Conservation (phyloP, 2,113 vertebrate genomes). For the Calidris pygmaea region DNA sequence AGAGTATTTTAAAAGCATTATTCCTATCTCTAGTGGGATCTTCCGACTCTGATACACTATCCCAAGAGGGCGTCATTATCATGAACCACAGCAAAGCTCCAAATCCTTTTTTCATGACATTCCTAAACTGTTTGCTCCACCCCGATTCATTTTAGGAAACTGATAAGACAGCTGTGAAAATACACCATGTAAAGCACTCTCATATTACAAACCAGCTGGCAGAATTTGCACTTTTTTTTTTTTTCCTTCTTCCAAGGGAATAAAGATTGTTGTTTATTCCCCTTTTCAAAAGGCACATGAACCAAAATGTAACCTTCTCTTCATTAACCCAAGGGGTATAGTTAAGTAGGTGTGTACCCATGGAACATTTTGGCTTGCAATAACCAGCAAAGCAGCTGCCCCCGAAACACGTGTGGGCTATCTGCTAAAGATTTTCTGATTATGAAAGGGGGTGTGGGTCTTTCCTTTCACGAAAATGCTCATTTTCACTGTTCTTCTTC, state of each 20-base stretch:
- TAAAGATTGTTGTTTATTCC: slow-evolving; percentile 40
- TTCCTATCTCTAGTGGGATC: not conserved
- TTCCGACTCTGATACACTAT: not conserved
- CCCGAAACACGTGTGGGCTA: not conserved
- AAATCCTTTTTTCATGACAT: slow-evolving; percentile 22
- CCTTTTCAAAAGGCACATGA: slow-evolving; percentile 1
- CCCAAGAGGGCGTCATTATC: slow-evolving; percentile 50
- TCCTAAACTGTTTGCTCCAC: slow-evolving; percentile 58
- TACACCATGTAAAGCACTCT: slow-evolving; percentile 26
- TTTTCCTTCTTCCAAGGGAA: not conserved
- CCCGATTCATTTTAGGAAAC: slow-evolving; percentile 68
- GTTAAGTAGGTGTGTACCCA: slow-evolving; percentile 5
- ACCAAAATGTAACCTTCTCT: not conserved
- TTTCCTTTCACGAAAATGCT: not conserved
- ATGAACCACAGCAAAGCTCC: slow-evolving; percentile 33
- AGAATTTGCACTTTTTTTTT: not conserved
- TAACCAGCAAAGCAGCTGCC: not conserved
- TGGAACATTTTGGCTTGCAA: not conserved
- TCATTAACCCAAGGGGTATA: not conserved
- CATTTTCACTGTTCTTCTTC: not conserved
- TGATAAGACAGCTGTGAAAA: slow-evolving; percentile 79
- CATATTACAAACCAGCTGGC: slow-evolving; percentile 44
- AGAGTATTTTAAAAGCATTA: not conserved
- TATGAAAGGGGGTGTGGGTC: not conserved
- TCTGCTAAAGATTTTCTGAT: not conserved